phyloP scores from a whole-genome alignment of 2,888 invertebrate species.

The Mechanitis messenoides region DNA sequence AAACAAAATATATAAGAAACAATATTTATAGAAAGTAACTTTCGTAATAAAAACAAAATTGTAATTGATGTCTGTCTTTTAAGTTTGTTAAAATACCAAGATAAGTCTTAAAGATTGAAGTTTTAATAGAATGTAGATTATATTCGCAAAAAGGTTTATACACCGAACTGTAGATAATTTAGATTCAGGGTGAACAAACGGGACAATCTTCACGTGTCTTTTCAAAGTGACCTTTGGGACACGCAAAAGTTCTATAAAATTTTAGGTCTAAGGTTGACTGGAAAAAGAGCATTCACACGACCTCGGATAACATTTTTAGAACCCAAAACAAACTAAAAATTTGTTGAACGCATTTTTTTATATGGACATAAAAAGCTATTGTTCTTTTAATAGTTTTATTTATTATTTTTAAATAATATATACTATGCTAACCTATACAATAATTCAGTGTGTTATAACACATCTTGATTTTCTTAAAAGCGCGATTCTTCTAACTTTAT shows the following conservation, averaged over 20 bases:
- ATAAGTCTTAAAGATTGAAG: background rate
- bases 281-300: constrained; percentile 18
- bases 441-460: background rate
- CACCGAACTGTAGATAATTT: constrained; percentile 14
- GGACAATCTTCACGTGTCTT: constrained; percentile 22
- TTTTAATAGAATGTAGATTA: background rate
- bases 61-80: background rate
- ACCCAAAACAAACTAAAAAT: background rate
- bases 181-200: constrained; percentile 14
- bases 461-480: constrained; percentile 3
- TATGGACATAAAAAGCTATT: too few species aligned
- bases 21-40: too few species aligned
- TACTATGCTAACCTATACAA: background rate
- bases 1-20: background rate
- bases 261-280: constrained; percentile 19
- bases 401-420: too few species aligned
- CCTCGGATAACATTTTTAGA: constrained; percentile 2
- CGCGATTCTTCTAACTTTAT: constrained; percentile 16
- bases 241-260: constrained; percentile 30
- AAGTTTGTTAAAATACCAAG: background rate
- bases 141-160: background rate
- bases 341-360: background rate
- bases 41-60: too few species aligned
- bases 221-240: constrained; percentile 12
- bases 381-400: too few species aligned